Percentiles rank a stretch among this genome's conserved stretches.
Conservation (phyloP, 2,888 invertebrate genomes). For the Lobophora halterata region DNA sequence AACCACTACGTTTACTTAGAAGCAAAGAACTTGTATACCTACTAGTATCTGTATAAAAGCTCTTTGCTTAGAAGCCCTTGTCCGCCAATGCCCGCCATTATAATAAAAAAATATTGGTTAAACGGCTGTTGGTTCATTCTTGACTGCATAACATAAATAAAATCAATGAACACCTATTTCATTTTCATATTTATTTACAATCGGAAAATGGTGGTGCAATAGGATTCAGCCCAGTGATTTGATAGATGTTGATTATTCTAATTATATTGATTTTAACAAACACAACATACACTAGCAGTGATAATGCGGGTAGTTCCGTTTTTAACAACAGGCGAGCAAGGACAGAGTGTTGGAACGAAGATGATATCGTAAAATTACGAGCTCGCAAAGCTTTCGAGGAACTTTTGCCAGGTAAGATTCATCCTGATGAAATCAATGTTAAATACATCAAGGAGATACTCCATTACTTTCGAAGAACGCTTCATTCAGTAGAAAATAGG, state of each 20-base stretch:
- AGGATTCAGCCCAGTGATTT: too few relatives aligned
- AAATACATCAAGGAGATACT: slow-evolving; percentile 52
- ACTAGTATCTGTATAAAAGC: too few relatives aligned
- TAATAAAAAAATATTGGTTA: too few relatives aligned
- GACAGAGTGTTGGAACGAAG: slow-evolving; percentile 57
- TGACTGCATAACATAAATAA: too few relatives aligned
- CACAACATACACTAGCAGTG: slow-evolving; percentile 34
- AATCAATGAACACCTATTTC: too few relatives aligned
- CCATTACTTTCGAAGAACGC: slow-evolving; percentile 50
- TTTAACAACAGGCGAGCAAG: slow-evolving; percentile 45
- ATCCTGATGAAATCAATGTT: slow-evolving; percentile 52
- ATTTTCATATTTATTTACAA: too few relatives aligned
- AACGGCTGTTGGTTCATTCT: too few relatives aligned
- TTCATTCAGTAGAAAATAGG: slow-evolving; percentile 39
- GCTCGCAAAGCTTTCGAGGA: slow-evolving; percentile 60
- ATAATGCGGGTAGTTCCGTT: slow-evolving; percentile 58
- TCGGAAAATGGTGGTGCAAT: too few relatives aligned
- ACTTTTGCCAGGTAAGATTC: slow-evolving; percentile 45
- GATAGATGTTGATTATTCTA: slow-evolving; percentile 13
- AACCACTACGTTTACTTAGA: too few relatives aligned
- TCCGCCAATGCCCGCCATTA: too few relatives aligned
- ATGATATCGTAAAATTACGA: slow-evolving; percentile 57
- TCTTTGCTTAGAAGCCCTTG: too few relatives aligned
- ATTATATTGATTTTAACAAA: slow-evolving; percentile 45
- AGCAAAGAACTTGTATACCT: too few relatives aligned